Evolutionary conservation across 2,888 invertebrate species (phyloP), one percentile per base, ranked within the genome.

Genomic region (Ommatoiulus sabulosus): DNA sequence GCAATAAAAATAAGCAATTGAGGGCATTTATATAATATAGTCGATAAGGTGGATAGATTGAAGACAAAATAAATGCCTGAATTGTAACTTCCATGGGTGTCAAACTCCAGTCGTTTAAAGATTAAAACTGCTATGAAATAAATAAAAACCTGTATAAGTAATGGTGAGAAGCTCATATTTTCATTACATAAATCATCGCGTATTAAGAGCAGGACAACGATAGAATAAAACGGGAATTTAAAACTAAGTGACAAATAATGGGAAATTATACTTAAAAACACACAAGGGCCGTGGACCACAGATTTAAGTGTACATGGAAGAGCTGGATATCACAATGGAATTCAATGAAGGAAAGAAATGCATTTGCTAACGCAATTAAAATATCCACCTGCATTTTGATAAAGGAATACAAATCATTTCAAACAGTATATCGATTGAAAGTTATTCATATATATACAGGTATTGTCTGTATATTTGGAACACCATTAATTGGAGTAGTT

Each of bases 1-100:
- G 86, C 44, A 86, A 86, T 86, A 86, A 80, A 80, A 80, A 80
- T 80, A 43, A 80, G 80, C 80, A 80, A 24, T 80, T 80, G 80
- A 80, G 80, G 80, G 80, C 35, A 80, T 80, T 80, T 80, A 35
- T 43, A 80, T 80, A 80, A 80, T 35, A 80, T 80, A 80, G 12
- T 80, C 7, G 35, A 80, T 35, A 80, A 80, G 80, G 80, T 80
- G 80, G 80, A 80, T 43, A 24, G 35, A 80, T 43, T 80, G 80
- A 80, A 24, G 24, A 80, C 35, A 72, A 72, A 43, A 80, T 80
- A 80, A 80, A 80, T 80, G 35, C 35, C 35, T 24, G 4, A 80
- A 35, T 80, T 43, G 80, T 80, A 43, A 15, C 35, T 80, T 80
- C 80, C 80, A 43, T 43, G 80, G 24, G 80, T 80, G 35, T 35